Evolutionary conservation across 2,888 invertebrate genomes (phyloP).

Genomic region (Metallyticus violacea): DNA sequence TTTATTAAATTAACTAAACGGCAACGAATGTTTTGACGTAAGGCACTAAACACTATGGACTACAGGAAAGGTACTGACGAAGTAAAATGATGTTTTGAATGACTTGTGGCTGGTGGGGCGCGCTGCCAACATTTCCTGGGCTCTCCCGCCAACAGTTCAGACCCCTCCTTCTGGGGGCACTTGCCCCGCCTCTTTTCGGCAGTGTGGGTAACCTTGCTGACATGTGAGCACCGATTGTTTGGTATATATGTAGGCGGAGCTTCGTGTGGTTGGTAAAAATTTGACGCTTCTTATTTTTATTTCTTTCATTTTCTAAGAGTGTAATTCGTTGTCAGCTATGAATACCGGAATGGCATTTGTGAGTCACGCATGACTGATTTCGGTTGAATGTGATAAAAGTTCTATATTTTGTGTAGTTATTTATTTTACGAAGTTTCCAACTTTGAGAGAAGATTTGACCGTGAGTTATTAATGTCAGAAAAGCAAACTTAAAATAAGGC

Average conservation of each 20-base stretch:
- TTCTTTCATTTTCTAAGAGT: not conserved
- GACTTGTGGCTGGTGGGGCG: constrained; percentile 7
- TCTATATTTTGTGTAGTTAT: no score
- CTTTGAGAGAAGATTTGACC: no score
- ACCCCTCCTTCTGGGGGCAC: not conserved
- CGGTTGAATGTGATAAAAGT: not conserved
- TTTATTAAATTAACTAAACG: not conserved
- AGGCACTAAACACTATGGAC: not conserved
- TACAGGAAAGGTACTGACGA: not conserved
- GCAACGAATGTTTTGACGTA: not conserved
- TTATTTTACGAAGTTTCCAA: no score
- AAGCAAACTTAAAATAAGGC: no score
- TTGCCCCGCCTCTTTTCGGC: not conserved
- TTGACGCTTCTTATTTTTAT: not conserved
- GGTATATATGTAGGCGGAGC: not conserved
- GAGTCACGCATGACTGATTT: not conserved
- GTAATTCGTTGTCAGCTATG: not conserved
- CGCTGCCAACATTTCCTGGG: constrained; percentile 13
- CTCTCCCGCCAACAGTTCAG: not conserved
- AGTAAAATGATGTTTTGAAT: constrained; percentile 7
- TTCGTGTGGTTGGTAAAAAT: not conserved
- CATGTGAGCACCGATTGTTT: not conserved
- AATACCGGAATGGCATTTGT: not conserved
- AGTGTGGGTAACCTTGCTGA: not conserved
- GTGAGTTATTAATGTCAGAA: no score